Conservation (phyloP, 2,113 vertebrate species). For the Gnathonemus longibarbis region DNA sequence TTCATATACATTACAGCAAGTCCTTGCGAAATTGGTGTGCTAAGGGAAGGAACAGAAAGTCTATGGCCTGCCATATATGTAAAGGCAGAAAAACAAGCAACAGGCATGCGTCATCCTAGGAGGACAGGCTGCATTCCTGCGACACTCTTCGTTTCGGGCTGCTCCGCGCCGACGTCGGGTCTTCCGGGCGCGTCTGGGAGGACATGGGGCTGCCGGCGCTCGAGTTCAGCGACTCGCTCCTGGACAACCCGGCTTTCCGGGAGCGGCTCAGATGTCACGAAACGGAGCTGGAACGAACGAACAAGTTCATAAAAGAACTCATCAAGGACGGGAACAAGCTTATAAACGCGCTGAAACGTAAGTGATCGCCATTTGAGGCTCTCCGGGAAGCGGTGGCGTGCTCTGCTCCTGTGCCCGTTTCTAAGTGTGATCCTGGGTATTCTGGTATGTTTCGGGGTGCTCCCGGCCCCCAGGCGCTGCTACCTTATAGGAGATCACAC, state of each 20-base stretch:
- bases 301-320: slow-evolving; percentile 94
- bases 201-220: slow-evolving; percentile 87
- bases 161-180: background rate
- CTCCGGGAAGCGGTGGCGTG: background rate
- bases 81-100: background rate
- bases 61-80: background rate
- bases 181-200: background rate
- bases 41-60: background rate
- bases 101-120: background rate
- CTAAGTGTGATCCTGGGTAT: background rate
- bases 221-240: slow-evolving; percentile 93
- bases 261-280: slow-evolving; percentile 92
- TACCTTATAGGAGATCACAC: background rate
- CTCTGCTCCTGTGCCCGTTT: background rate
- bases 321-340: slow-evolving; percentile 93
- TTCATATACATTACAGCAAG: background rate
- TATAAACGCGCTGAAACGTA: slow-evolving; percentile 81
- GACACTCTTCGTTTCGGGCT: background rate
- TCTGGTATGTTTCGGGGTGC: background rate
- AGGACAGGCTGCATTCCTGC: background rate
- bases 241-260: slow-evolving; percentile 93
- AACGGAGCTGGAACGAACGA: slow-evolving; percentile 87
- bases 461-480: background rate
- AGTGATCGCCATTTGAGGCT: slow-evolving; percentile 45
- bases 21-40: background rate